Conservation (phyloP, 2,797 vertebrate genomes). For the Nothura maculosa region DNA sequence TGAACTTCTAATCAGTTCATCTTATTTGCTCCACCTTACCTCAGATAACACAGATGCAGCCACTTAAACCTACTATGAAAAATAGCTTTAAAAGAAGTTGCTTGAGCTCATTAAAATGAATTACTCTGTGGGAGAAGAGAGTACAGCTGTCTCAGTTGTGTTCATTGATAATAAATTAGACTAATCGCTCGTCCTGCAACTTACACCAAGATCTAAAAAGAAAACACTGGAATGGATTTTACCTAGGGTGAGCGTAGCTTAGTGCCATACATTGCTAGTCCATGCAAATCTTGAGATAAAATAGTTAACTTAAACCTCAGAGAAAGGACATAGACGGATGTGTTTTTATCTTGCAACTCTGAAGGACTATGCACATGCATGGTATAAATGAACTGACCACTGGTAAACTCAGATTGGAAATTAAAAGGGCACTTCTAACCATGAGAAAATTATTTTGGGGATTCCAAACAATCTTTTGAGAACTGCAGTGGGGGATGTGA, state of each 20-base stretch:
- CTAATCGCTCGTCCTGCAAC: neutral
- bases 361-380: no score
- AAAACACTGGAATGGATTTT: neutral
- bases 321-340: neutral
- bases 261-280: neutral
- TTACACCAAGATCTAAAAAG: neutral
- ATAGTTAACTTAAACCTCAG: neutral
- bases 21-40: slow-evolving; percentile 27
- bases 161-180: neutral
- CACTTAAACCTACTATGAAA: neutral
- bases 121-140: neutral
- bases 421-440: neutral
- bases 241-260: neutral
- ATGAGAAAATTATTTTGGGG: neutral
- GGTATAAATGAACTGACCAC: neutral
- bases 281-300: neutral
- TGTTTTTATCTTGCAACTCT: neutral
- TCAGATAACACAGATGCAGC: neutral
- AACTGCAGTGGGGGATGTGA: neutral
- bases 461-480: neutral
- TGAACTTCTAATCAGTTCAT: slow-evolving; percentile 15
- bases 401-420: neutral
- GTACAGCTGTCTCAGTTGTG: neutral
- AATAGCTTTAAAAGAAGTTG: neutral
- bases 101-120: accelerated